Base-by-base conservation (phyloP, 2,113 vertebrate genomes). In the Ceyx cyanopectus region DNA sequence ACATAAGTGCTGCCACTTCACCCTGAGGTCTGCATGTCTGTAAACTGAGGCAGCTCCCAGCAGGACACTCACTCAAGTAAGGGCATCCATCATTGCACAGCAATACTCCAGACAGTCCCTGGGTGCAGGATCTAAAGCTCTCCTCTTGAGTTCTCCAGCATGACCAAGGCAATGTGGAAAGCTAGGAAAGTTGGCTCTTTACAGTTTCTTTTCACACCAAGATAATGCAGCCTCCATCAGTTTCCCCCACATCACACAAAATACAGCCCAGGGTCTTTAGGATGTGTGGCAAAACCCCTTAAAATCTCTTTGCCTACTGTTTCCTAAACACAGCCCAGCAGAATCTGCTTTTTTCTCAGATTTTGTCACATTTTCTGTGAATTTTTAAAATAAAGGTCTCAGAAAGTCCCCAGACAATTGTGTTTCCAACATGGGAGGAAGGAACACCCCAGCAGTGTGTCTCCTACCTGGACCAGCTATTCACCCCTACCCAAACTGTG, bases 81-180 rank as follows among this genome's bases (percentile, higher is more conserved):
- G 30, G 63, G 16, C 43, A 80, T 45, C 46, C 37, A 14, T n/a
- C 22, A 14, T n/a, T 66, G 54, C 34, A 15, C 70, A 54, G 53
- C 10, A 66, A 57, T 12, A 23, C 4, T 6, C 34, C 1, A 1
- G 7, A 40, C 1, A 1, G 32, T 34, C 10, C 9, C 22, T 0
- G 2, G 22, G 4, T 34, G 8, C 53, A 72, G 53, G 21, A 73
- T 16, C 30, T 3, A 4, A 12, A 60, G 27, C 1, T 2, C 2
- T 66, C 18, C 14, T 51, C 23, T 53, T n/a, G 27, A 29, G 19
- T 9, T 65, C 63, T 76, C 30, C 24, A 37, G 17, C 53, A 37
- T 24, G 21, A 73, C 46, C 76, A 85, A 50, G 32, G 30, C 48
- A 58, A 34, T 17, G 18, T 26, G 32, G 21, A 81, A 83, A 77